Evolutionary conservation across 2,888 invertebrate genomes (phyloP), one percentile per base, ranked within the genome.

Genomic region (Acanthosoma haemorrhoidale): DNA sequence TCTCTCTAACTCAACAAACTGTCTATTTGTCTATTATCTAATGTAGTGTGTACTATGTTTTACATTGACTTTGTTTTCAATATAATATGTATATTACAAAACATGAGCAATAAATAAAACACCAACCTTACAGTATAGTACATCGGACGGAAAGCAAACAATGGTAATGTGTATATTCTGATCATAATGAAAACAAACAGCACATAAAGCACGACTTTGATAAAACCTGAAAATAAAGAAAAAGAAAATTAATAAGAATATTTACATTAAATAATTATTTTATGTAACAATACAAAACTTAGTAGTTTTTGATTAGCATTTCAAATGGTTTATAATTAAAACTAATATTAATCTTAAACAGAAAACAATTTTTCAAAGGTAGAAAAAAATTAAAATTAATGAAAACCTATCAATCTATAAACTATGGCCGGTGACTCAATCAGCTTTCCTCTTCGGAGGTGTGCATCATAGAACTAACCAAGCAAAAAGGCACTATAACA

Each of bases 61-160:
- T n/a, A n/a, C n/a, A n/a, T n/a, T n/a, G n/a, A n/a, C n/a, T n/a
- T n/a, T n/a, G n/a, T n/a, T n/a, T n/a, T n/a, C n/a, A n/a, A n/a
- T n/a, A n/a, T n/a, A n/a, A n/a, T n/a, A n/a, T n/a, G n/a, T n/a
- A n/a, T n/a, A n/a, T n/a, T n/a, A n/a, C n/a, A n/a, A n/a, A n/a
- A n/a, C n/a, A n/a, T n/a, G n/a, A n/a, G n/a, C n/a, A n/a, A n/a
- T 16, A 38, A 64, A 1, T 25, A 34, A 31, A 6, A 36, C 11
- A 76, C 82, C 81, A 78, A 90, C 89, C 92, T 88, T 84, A 98
- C 89, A n/a, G 98, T 95, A 79, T 97, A 91, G 82, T 99, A 99
- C 94, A 99, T 97, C 3, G 99, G 99, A 75, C 99, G 85, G 81
- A 99, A 94, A 38, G 97, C 96, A 83, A 99, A 99, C 77, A 99